Conservation (phyloP, 2,888 invertebrate species). For the Acanthopleura granulata region DNA sequence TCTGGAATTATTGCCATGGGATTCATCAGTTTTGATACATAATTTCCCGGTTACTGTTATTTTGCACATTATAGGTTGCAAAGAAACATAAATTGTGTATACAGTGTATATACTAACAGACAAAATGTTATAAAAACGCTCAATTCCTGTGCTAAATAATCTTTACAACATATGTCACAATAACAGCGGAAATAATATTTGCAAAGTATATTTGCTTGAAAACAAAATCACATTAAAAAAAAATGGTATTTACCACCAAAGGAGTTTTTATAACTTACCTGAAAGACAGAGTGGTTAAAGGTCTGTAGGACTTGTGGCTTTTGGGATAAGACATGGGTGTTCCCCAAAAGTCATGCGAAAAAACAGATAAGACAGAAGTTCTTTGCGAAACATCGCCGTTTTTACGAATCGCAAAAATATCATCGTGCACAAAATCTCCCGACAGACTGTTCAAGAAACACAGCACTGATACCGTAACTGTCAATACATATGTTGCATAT, state of each 20-base stretch:
- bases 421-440: slow-evolving; percentile 87
- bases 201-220: too few relatives aligned
- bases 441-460: slow-evolving; percentile 50
- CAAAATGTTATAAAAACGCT: too few relatives aligned
- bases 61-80: too few relatives aligned
- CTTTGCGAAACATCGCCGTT: slow-evolving; percentile 84
- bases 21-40: too few relatives aligned
- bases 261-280: slow-evolving; percentile 76
- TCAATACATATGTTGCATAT: slow-evolving; percentile 23
- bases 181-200: too few relatives aligned
- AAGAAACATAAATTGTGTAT: too few relatives aligned
- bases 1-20: neutral
- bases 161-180: too few relatives aligned
- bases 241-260: too few relatives aligned
- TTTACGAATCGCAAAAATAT: slow-evolving; percentile 85
- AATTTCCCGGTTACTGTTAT: too few relatives aligned
- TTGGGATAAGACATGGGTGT: slow-evolving; percentile 84
- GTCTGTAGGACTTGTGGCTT: slow-evolving; percentile 90
- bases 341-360: slow-evolving; percentile 86
- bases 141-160: too few relatives aligned
- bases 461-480: slow-evolving; percentile 35
- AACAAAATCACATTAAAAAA: too few relatives aligned
- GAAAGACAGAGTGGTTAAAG: slow-evolving; percentile 85
- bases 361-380: slow-evolving; percentile 36
- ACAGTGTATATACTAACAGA: too few relatives aligned